Conservation (phyloP, 92 coral and sea anemone species). For the Palythoa grandis region DNA sequence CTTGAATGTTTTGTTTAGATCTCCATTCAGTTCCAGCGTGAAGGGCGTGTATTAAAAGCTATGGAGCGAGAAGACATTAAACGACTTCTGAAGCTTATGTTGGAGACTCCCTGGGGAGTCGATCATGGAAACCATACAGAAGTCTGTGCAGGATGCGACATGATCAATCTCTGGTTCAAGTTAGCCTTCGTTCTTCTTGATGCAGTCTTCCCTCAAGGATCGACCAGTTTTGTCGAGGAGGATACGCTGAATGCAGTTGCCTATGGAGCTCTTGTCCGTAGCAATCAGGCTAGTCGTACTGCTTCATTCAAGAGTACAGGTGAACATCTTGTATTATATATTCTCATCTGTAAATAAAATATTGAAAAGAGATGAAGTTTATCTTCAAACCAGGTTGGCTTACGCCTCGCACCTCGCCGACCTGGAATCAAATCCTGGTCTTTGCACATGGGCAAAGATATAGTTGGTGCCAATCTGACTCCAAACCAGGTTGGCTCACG, state of each 20-base stretch:
- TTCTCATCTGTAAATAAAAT: too few species aligned
- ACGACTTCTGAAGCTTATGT: constrained; percentile 81
- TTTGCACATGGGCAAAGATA: too few species aligned
- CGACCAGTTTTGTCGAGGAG: constrained; percentile 52
- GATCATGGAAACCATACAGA: constrained; percentile 87
- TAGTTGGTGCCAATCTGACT: too few species aligned
- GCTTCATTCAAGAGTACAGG: constrained; percentile 81
- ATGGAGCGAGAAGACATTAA: constrained; percentile 86
- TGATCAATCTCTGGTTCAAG: constrained; percentile 94
- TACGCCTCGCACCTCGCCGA: too few species aligned
- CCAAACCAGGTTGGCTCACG: too few species aligned
- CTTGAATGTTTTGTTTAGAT: constrained; percentile 55
- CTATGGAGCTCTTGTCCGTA: constrained; percentile 61
- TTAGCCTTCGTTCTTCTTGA: constrained; percentile 86
- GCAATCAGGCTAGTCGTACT: constrained; percentile 63
- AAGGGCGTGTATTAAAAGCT: constrained; percentile 71
- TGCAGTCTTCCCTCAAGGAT: constrained; percentile 76
- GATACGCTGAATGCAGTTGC: constrained; percentile 70
- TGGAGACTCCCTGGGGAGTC: constrained; percentile 91
- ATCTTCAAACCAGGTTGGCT: too few species aligned
- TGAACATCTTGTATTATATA: constrained; percentile 20
- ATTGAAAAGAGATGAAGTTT: too few species aligned
- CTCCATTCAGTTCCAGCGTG: constrained; percentile 83
- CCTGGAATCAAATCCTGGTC: too few species aligned
- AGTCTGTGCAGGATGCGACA: constrained; percentile 86